Base-by-base conservation (phyloP, 1,140 invertebrate genomes). In the Helicorthomorpha holstii region DNA sequence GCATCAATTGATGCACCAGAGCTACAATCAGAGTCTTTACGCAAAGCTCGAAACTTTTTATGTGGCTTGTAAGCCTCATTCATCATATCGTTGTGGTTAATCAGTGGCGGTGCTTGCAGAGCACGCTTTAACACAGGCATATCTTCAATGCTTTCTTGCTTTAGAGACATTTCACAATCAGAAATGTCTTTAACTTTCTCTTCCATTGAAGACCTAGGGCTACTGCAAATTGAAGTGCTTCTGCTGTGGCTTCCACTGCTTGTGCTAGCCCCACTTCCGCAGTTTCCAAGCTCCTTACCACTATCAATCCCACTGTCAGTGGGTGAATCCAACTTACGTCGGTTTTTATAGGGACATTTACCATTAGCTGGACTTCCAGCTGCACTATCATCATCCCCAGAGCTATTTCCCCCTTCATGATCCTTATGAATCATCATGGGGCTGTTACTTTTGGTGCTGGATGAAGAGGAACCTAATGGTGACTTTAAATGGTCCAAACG, bases 31-130 rank as follows among this genome's bases (percentile, higher is more conserved):
- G 60, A 67, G 27, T 69, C 82, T 50, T 48, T 50, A 3, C 84
- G 69, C 59, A 85, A 66, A 0, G 83, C 83, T 2, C 88, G 76
- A 75, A 93, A 92, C 65, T 93, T 93, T 66, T 93, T 93, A 72
- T 93, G 89, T 44, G 87, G 86, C 61, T 90, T 87, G 71, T 92
- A 92, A 1, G 87, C 87, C 67, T 91, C 87, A 63, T 91, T 87
- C 86, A 92, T 91, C 38, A 92, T 66, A 1, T 83, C 83, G 60
- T 85, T 85, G 42, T 85, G 86, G 61, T 87, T 83, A 66, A 85
- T 85, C 1, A 91, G 69, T 0, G 89, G 89, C 1, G 89, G 89
- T 1, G 88, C 88, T 64, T 92, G 86, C 0, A 93, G 73, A 0
- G 90, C 88, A 24, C 88, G 76, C 62, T 92, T 92, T 50, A 94